phyloP scores from a whole-genome alignment of 1,140 invertebrate species.

The Brachionus angularis region DNA sequence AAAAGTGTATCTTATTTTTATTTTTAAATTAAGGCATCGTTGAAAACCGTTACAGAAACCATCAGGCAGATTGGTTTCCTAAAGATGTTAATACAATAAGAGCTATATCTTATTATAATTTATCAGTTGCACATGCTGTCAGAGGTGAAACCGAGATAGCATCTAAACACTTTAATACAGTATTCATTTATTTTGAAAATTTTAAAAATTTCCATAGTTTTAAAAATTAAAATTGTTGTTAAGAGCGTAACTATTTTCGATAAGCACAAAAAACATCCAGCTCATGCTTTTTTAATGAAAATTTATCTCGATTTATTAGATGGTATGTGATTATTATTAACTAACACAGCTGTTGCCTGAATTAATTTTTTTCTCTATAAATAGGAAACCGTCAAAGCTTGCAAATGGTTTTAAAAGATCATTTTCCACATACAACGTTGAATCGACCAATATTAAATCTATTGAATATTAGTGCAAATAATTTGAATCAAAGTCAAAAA shows the following conservation, averaged over 20 bases:
- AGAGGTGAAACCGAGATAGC: constrained; percentile 73
- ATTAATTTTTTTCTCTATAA: background rate
- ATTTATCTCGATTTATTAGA: constrained; percentile 57
- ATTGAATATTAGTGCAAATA: background rate
- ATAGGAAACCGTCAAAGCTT: constrained; percentile 36
- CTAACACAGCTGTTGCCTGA: background rate
- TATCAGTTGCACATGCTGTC: constrained; percentile 71
- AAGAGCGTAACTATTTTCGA: constrained; percentile 62
- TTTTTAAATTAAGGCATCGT: background rate
- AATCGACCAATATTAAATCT: constrained; percentile 29
- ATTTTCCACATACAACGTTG: constrained; percentile 31
- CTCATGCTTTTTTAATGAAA: constrained; percentile 56
- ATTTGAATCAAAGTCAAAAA: constrained; percentile 5
- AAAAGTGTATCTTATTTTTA: background rate
- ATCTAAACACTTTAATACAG: constrained; percentile 67
- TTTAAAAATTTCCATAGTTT: background rate
- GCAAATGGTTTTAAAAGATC: constrained; percentile 42
- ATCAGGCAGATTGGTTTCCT: constrained; percentile 65
- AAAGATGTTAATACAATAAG: constrained; percentile 65
- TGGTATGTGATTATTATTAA: constrained; percentile 47
- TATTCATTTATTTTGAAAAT: constrained; percentile 50
- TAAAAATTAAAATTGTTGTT: constrained; percentile 30
- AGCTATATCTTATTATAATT: constrained; percentile 71
- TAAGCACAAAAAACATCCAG: constrained; percentile 50
- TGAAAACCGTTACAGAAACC: constrained; percentile 51